phyloP scores from a whole-genome alignment of 2,113 vertebrate genomes.

The Sylvicapra grimmia region DNA sequence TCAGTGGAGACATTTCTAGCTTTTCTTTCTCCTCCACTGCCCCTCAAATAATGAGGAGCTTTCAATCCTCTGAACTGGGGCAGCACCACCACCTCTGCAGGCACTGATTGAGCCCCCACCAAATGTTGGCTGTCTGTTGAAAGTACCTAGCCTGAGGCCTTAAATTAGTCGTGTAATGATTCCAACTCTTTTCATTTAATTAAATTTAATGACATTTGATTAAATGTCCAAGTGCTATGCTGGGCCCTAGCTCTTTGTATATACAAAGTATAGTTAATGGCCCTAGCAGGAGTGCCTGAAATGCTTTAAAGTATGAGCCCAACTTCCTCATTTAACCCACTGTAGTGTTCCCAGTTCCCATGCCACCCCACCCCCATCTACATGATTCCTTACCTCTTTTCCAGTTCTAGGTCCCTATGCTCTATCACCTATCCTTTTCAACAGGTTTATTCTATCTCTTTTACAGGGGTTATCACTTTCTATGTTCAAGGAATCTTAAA shows the following conservation, averaged over 20 bases:
- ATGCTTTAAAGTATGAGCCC: not conserved
- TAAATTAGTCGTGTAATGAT: conserved; percentile 46
- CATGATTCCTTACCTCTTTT: not conserved
- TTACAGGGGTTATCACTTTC: not conserved
- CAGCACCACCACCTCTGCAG: not conserved
- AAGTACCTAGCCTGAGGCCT: not conserved
- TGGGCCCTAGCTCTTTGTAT: not conserved
- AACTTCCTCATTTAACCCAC: not conserved
- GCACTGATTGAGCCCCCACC: not conserved
- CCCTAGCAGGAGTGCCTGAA: not conserved
- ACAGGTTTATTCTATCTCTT: not conserved
- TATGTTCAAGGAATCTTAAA: not conserved
- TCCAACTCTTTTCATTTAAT: conserved; percentile 55
- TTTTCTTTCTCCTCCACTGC: not conserved
- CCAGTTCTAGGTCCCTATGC: not conserved
- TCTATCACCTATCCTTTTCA: not conserved
- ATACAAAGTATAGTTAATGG: conserved; percentile 23
- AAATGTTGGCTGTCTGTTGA: conserved; percentile 17
- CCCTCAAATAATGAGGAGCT: not conserved
- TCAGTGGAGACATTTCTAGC: not conserved
- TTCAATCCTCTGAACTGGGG: not conserved
- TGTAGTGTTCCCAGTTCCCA: not conserved
- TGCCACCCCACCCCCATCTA: not conserved
- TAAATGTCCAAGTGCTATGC: conserved; percentile 9
- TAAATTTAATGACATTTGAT: conserved; percentile 61